These are phyloP conservation scores for Selene dorsalis DNA, from an alignment of 2,797 vertebrate genomes.

Conservation along the genomic window DNA sequence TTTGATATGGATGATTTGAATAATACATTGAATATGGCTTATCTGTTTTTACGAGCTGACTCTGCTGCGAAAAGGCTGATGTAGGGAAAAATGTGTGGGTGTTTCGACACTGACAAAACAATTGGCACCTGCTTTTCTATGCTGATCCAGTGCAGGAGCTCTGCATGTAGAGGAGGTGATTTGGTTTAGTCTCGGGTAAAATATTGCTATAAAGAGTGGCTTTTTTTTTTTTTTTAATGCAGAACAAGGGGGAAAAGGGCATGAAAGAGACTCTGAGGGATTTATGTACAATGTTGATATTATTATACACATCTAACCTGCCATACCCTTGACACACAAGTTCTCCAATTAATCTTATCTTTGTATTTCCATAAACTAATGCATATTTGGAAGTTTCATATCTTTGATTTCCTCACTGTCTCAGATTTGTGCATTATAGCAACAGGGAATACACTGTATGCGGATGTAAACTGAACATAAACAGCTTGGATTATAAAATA, in stretches of 20 bases:
- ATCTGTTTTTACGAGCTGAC: constrained; percentile 50
- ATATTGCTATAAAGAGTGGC: background rate
- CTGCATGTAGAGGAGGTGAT: background rate
- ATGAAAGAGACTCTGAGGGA: constrained; percentile 15
- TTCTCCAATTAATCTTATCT: constrained; percentile 1
- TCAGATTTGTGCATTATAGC: constrained; percentile 20
- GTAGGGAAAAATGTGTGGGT: background rate
- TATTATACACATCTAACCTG: background rate
- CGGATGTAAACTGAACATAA: constrained; percentile 35
- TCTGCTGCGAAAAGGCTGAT: constrained; percentile 8
- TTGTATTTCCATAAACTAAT: constrained; percentile 2
- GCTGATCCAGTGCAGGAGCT: background rate
- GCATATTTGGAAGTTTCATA: background rate
- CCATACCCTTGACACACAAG: background rate
- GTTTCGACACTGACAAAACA: constrained; percentile 11
- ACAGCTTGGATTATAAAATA: constrained; percentile 49
- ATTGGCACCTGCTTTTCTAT: background rate
- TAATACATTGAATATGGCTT: constrained; percentile 59
- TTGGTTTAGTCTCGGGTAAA: background rate
- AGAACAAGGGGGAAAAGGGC: background rate
- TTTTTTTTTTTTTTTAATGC: background rate
- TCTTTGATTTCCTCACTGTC: constrained; percentile 3
- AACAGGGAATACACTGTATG: background rate
- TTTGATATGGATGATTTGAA: constrained; percentile 68
- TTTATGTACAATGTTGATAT: background rate